Base-by-base conservation (phyloP, 2,888 invertebrate genomes). In the Nephrotoma guestfalica region DNA sequence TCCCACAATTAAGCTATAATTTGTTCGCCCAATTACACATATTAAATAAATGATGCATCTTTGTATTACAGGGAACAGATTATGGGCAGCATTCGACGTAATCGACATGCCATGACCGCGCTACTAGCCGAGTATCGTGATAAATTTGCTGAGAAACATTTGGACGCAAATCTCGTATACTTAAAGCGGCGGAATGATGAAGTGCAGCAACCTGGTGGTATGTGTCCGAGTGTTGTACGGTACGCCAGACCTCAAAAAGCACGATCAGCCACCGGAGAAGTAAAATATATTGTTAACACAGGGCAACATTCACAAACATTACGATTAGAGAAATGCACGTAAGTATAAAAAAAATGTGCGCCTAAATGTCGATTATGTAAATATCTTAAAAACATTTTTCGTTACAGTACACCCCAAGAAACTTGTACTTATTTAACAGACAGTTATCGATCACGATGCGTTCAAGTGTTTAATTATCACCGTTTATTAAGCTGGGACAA, bases 261-360 rank as follows among this genome's bases (percentile, higher is more conserved):
- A 0, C 93, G 96, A 86, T 96, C 96, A 0, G 95, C 96, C 0
- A 94, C 95, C 0, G 96, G 96, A 0, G 94, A 95, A 88, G 97
- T 97, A 96, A 96, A 96, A 89, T 96, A 95, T 89, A 96, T 97
- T 88, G 96, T 97, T 85, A 97, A 97, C 89, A 96, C 96, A 0
- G 96, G 95, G 0, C 96, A 96, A 88, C 96, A 96, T 89, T 96
- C 96, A 6, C 97, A 97, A 91, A 97, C 96, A 0, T 90, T 97
- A 86, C 92, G 97, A 7, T 92, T 97, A 87, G 97, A 97, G 90
- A 96, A 96, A 90, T 97, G 97, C 92, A 92, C 94, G 95, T 95
- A 86, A 47, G 57, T 40, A 57, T 57, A 84, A 87, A 71, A 87
- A 71, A 51, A 85, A 43, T 86, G 30, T 40, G 7, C 57, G 85